phyloP scores from a whole-genome alignment of 2,797 vertebrate genomes.

The Lagodon rhomboides region DNA sequence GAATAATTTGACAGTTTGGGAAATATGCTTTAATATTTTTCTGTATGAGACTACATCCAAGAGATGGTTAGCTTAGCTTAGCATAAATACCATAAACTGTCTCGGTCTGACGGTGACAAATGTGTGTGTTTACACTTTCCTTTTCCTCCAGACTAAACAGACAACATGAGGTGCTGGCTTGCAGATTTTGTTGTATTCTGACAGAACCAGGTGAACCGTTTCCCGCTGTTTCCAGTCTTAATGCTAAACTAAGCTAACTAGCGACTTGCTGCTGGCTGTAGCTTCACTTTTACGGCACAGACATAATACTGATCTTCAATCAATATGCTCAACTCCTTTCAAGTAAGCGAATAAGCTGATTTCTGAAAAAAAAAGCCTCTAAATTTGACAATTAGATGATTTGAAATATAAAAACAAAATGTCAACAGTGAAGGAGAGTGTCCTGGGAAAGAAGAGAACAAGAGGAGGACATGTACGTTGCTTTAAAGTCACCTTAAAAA shows the following conservation, averaged over 20 bases:
- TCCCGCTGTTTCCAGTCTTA: neutral
- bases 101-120: too few relatives aligned
- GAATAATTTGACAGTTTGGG: too few relatives aligned
- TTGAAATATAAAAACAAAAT: neutral
- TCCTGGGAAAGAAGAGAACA: constrained; percentile 14
- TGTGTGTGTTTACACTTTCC: too few relatives aligned
- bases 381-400: neutral
- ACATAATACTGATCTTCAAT: neutral
- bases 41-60: too few relatives aligned
- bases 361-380: neutral
- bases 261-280: neutral
- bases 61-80: too few relatives aligned
- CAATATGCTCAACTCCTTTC: neutral
- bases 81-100: too few relatives aligned
- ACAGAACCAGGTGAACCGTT: too few relatives aligned
- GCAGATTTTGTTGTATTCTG: too few relatives aligned
- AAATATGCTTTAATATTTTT: too few relatives aligned
- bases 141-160: too few relatives aligned
- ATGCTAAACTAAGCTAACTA: neutral
- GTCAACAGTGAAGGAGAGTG: neutral
- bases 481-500: constrained; percentile 25
- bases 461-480: constrained; percentile 1
- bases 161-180: too few relatives aligned
- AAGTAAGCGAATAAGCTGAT: neutral
- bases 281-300: neutral